Evolutionary conservation across 2,797 vertebrate species (phyloP).

Genomic region (Cirrhinus molitorella): DNA sequence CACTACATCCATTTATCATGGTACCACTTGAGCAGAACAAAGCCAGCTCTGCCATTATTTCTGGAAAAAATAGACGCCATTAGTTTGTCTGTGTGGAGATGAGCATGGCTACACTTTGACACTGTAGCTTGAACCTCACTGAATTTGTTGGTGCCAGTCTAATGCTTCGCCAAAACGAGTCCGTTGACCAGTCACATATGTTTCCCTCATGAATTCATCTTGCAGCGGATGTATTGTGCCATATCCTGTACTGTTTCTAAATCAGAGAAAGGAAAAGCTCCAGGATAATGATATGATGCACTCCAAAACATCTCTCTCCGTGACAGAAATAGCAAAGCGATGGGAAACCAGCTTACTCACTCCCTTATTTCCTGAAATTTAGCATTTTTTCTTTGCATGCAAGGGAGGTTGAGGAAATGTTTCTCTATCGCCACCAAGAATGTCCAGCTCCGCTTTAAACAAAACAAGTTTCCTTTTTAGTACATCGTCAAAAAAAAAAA

Average conservation of each 20-base stretch:
- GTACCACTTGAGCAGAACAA: conserved; percentile 27
- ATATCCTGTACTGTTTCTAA: conserved; percentile 66
- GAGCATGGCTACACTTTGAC: neutral
- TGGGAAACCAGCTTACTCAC: conserved; percentile 47
- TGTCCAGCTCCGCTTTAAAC: conserved; percentile 39
- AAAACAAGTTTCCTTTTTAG: conserved; percentile 62
- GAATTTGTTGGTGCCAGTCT: neutral
- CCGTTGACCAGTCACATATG: conserved; percentile 1
- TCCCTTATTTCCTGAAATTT: conserved; percentile 51
- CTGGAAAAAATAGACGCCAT: conserved; percentile 3
- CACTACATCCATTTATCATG: conserved; percentile 15
- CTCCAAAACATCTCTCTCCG: conserved; percentile 28
- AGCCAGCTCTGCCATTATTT: conserved; percentile 3
- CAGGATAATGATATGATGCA: conserved; percentile 65
- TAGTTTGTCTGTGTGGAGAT: conserved; percentile 18
- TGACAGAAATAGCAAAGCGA: conserved; percentile 64
- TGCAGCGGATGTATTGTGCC: conserved; percentile 31
- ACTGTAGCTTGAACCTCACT: conserved; percentile 1
- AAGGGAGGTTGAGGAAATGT: conserved; percentile 63
- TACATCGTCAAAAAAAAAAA: conserved; percentile 17
- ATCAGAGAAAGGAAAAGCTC: conserved; percentile 54
- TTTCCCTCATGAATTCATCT: conserved; percentile 20
- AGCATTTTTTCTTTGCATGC: conserved; percentile 33
- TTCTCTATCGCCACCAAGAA: conserved; percentile 48
- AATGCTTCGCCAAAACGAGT: neutral